Evolutionary conservation across 2,888 invertebrate species (phyloP).

Genomic region (Teinopalpus imperialis): DNA sequence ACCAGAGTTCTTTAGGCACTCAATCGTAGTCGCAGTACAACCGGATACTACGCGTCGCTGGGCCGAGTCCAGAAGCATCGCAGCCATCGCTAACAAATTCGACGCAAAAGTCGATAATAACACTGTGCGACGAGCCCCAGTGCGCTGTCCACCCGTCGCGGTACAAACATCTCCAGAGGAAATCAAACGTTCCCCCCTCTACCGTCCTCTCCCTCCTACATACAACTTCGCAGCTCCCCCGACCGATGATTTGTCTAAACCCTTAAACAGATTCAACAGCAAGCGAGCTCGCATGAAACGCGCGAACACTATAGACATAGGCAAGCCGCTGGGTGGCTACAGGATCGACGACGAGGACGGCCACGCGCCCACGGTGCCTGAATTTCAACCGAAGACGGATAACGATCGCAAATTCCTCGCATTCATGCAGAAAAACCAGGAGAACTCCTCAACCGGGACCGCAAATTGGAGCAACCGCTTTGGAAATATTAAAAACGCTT

Average conservation of each 20-base stretch:
- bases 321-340: conserved; percentile 85
- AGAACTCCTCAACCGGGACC: conserved; percentile 47
- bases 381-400: conserved; percentile 91
- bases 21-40: conserved; percentile 53
- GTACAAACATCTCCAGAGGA: conserved; percentile 46
- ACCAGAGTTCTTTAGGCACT: conserved; percentile 67
- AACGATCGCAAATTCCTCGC: conserved; percentile 93
- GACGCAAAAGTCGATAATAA: conserved; percentile 52
- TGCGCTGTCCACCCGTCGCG: conserved; percentile 29
- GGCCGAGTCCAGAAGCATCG: conserved; percentile 58
- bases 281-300: conserved; percentile 91
- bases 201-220: conserved; percentile 65
- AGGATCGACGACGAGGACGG: conserved; percentile 72
- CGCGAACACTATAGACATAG: conserved; percentile 94
- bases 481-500: conserved; percentile 90
- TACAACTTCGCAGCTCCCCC: conserved; percentile 69
- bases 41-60: conserved; percentile 43
- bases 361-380: conserved; percentile 78
- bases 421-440: conserved; percentile 88
- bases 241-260: conserved; percentile 59
- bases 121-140: conserved; percentile 32
- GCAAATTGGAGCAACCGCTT: conserved; percentile 92
- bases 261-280: conserved; percentile 72
- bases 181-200: conserved; percentile 48
- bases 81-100: conserved; percentile 68